A percentile compares a stretch with the other conserved stretches of the same genome.
phyloP scores from a whole-genome alignment of 2,113 vertebrate species.

The Oceanodroma tethys region DNA sequence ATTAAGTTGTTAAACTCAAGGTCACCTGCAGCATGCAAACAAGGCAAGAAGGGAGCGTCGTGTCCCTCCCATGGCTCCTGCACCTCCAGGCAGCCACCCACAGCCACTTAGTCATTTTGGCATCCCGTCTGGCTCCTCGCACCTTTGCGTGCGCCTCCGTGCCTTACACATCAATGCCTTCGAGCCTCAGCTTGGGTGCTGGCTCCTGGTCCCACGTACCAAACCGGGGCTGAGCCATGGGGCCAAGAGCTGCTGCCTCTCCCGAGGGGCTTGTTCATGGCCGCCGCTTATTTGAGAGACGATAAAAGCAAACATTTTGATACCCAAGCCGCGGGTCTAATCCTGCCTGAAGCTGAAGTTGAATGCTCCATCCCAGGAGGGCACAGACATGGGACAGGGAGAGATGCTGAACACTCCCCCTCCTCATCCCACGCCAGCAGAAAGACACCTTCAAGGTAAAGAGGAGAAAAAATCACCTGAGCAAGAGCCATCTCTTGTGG shows the following conservation, averaged over 20 bases:
- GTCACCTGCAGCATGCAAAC: not conserved
- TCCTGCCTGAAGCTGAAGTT: not conserved
- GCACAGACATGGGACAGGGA: not conserved
- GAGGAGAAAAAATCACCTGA: not conserved
- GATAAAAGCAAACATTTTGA: not conserved
- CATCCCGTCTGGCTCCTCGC: not conserved
- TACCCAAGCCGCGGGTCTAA: not conserved
- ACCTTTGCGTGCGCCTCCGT: accelerated
- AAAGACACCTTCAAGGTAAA: not conserved
- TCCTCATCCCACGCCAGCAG: not conserved
- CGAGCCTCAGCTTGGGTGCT: not conserved
- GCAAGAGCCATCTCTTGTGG: not conserved
- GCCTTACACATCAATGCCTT: accelerated
- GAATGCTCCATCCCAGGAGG: not conserved
- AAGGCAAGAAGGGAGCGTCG: not conserved
- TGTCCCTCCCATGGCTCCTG: not conserved
- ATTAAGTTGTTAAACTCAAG: not conserved
- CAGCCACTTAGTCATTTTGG: not conserved
- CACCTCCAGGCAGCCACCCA: not conserved
- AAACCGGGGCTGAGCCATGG: not conserved
- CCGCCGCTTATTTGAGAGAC: not conserved
- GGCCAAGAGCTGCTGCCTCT: not conserved
- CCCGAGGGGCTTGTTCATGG: not conserved
- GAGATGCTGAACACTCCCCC: not conserved
- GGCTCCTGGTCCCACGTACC: not conserved